Evolutionary conservation across 2,888 invertebrate genomes (phyloP).

Genomic region (Melieria picta): DNA sequence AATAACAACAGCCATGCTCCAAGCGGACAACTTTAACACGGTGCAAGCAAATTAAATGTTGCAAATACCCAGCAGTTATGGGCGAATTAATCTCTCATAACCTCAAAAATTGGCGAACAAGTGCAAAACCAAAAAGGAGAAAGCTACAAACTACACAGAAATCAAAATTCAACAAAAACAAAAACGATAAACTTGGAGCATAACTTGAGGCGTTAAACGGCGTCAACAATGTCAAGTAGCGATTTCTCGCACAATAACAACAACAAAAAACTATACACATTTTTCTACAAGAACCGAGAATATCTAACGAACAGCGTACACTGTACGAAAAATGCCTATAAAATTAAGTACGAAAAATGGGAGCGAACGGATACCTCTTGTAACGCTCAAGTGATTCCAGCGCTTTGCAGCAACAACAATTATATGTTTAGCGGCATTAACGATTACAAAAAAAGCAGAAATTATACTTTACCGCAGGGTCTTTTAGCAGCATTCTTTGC

Average conservation of each 20-base stretch:
- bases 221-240: too few relatives aligned
- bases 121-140: background rate
- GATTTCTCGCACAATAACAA: background rate
- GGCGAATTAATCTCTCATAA: background rate
- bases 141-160: background rate
- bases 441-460: conserved; percentile 12
- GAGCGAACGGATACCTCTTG: conserved; percentile 55
- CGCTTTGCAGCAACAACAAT: conserved; percentile 26
- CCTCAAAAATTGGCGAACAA: background rate
- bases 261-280: background rate
- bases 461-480: too few relatives aligned
- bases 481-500: too few relatives aligned
- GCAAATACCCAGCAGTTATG: background rate
- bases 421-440: too few relatives aligned
- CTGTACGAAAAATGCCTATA: background rate
- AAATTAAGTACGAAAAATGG: conserved; percentile 40
- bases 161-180: background rate
- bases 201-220: too few relatives aligned
- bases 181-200: background rate
- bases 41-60: too few relatives aligned
- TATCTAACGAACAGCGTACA: too few relatives aligned
- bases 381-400: conserved; percentile 58
- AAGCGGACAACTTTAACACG: too few relatives aligned
- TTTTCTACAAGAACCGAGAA: too few relatives aligned
- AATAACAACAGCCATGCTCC: too few relatives aligned